Conservation (phyloP, 2,113 vertebrate genomes). For the Rafetus swinhoei region DNA sequence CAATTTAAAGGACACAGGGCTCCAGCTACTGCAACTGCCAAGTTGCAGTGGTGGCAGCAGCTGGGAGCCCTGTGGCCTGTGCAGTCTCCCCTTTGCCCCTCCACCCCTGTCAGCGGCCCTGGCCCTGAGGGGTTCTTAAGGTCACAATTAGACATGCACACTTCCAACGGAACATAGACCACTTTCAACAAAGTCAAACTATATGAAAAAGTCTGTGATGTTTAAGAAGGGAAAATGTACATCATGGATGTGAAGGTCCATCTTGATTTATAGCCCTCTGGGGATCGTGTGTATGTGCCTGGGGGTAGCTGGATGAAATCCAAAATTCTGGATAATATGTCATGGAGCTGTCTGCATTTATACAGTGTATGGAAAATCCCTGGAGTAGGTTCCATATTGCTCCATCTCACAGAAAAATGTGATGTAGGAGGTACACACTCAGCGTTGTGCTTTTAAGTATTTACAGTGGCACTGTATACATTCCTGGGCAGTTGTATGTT, state of each 20-base stretch:
- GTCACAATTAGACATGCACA: background rate
- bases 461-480: background rate
- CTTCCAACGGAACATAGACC: slow-evolving; percentile 29
- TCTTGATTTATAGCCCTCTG: slow-evolving; percentile 4
- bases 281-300: background rate
- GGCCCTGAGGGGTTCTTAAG: background rate
- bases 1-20: too few relatives aligned
- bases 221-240: background rate
- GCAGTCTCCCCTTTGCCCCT: too few relatives aligned
- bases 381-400: background rate
- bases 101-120: too few relatives aligned
- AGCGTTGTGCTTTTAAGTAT: background rate
- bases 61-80: too few relatives aligned
- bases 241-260: slow-evolving; percentile 26
- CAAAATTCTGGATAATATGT: slow-evolving; percentile 44
- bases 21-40: too few relatives aligned
- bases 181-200: slow-evolving; percentile 40
- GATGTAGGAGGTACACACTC: background rate
- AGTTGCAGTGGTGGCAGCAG: too few relatives aligned
- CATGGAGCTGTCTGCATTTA: slow-evolving; percentile 32
- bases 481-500: background rate
- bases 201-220: background rate
- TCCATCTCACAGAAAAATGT: background rate
- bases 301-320: background rate
- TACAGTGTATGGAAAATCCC: background rate